Percentiles rank a stretch among this genome's conserved stretches.
Conservation (phyloP, 1,140 invertebrate species). For the Drosophila sechellia region DNA sequence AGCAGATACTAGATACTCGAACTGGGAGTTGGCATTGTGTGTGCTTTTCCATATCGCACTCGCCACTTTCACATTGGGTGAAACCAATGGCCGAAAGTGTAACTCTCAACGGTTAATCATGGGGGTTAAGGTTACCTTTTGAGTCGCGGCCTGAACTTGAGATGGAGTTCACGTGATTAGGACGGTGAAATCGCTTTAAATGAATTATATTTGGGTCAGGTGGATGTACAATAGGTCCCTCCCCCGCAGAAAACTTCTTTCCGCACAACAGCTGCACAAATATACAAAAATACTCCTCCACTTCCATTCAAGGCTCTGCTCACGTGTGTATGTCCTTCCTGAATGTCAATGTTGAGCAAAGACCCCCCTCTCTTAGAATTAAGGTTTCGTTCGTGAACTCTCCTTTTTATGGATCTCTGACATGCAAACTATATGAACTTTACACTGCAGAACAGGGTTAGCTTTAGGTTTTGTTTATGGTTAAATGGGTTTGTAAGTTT, state of each 20-base stretch:
- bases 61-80: slow-evolving; percentile 64
- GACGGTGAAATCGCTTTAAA: slow-evolving; percentile 23
- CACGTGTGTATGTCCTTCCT: slow-evolving; percentile 28
- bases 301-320: slow-evolving; percentile 1
- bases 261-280: slow-evolving; percentile 26
- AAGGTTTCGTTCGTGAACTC: slow-evolving; percentile 26
- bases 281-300: not conserved
- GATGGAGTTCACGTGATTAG: slow-evolving; percentile 14
- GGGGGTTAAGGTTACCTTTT: slow-evolving; percentile 41
- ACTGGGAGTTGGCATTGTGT: slow-evolving; percentile 31
- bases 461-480: not conserved
- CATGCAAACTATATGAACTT: slow-evolving; percentile 49
- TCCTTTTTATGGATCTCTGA: slow-evolving; percentile 63
- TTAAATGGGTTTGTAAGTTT: too few relatives aligned
- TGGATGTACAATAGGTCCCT: not conserved
- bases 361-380: slow-evolving; percentile 9
- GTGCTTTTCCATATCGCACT: slow-evolving; percentile 22
- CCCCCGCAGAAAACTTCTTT: not conserved
- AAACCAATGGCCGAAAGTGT: slow-evolving; percentile 59
- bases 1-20: slow-evolving; percentile 45
- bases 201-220: slow-evolving; percentile 22
- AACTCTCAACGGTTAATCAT: slow-evolving; percentile 36
- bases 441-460: not conserved
- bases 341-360: slow-evolving; percentile 50
- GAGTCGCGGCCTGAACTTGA: slow-evolving; percentile 22